A percentile compares a stretch with the other conserved stretches of the same genome.
phyloP scores from a whole-genome alignment of 2,113 vertebrate genomes.

The Bubo bubo region DNA sequence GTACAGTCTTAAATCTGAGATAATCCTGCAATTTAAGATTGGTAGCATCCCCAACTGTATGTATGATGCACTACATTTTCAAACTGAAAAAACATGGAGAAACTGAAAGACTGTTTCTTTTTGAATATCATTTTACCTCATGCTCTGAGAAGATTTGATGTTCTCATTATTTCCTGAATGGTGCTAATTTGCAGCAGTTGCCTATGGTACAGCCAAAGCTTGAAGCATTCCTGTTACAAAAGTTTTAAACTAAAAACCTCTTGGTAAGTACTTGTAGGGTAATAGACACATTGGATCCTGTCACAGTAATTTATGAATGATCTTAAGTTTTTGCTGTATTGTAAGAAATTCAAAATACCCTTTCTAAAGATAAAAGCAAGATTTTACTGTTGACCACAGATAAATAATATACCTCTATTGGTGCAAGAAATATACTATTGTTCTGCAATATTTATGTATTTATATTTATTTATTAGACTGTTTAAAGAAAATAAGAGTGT shows the following conservation, averaged over 20 bases:
- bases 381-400: background rate
- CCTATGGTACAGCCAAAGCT: constrained; percentile 6
- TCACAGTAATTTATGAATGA: background rate
- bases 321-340: background rate
- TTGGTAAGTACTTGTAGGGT: background rate
- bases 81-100: background rate
- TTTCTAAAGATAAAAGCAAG: constrained; percentile 11
- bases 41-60: background rate
- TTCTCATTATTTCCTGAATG: background rate
- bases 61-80: background rate
- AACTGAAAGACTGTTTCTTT: background rate
- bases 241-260: background rate
- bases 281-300: background rate
- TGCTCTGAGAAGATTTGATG: background rate
- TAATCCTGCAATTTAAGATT: background rate
- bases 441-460: constrained; percentile 42
- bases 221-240: background rate
- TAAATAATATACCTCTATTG: background rate
- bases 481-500: background rate
- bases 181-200: constrained; percentile 40
- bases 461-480: constrained; percentile 37
- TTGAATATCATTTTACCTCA: background rate
- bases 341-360: background rate
- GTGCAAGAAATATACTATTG: background rate
- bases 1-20: background rate